Evolutionary conservation across 2,888 invertebrate genomes (phyloP).

Genomic region (Sinodicranocentrus sp.): DNA sequence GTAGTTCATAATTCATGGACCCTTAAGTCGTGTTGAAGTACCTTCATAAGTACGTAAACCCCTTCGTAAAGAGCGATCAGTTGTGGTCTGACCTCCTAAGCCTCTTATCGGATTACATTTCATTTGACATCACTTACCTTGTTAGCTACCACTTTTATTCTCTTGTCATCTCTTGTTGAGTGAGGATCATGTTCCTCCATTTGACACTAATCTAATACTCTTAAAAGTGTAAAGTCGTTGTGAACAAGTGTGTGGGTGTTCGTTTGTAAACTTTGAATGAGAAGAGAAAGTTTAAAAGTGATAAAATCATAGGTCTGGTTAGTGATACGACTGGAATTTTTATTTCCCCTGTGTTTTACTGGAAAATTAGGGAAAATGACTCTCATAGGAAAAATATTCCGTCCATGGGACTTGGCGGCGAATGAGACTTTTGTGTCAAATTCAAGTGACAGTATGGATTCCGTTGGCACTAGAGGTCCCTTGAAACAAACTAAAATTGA

Average conservation of each 20-base stretch:
- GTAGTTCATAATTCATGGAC: slow-evolving; percentile 24
- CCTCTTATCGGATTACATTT: slow-evolving; percentile 76
- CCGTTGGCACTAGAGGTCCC: background rate
- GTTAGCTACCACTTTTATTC: slow-evolving; percentile 67
- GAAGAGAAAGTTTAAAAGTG: too few species aligned
- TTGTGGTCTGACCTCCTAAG: slow-evolving; percentile 70
- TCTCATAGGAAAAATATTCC: slow-evolving; percentile 74
- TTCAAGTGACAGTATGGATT: slow-evolving; percentile 22
- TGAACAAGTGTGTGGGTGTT: slow-evolving; percentile 18
- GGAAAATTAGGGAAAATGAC: slow-evolving; percentile 69
- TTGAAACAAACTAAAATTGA: too few species aligned
- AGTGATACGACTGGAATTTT: background rate
- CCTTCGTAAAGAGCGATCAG: slow-evolving; percentile 57
- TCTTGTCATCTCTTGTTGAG: slow-evolving; percentile 62
- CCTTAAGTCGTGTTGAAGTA: slow-evolving; percentile 45
- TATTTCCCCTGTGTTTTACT: background rate
- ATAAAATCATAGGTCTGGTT: too few species aligned
- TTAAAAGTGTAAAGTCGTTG: slow-evolving; percentile 18
- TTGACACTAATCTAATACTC: slow-evolving; percentile 58
- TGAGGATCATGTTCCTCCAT: slow-evolving; percentile 58
- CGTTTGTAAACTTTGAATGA: background rate
- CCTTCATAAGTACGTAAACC: slow-evolving; percentile 57
- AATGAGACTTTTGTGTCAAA: slow-evolving; percentile 49
- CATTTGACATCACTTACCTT: slow-evolving; percentile 69
- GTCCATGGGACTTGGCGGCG: slow-evolving; percentile 73